Evolutionary conservation across 2,113 vertebrate genomes (phyloP).

Genomic region (Chlamydotis undulata): DNA sequence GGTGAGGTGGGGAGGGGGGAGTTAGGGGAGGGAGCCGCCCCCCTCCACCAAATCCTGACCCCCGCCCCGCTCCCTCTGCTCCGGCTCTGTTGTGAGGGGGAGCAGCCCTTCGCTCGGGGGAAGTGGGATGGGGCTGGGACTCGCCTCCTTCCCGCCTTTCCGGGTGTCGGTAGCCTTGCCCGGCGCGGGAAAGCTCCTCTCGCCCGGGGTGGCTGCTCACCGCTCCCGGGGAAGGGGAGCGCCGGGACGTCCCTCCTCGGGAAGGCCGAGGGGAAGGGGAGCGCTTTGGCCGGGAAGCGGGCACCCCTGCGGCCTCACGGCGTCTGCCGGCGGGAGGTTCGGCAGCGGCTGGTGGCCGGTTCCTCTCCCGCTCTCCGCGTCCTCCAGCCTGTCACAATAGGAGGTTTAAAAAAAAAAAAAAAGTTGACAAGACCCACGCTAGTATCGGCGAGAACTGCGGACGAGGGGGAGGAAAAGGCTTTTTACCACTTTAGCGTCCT

Average conservation of each 20-base stretch:
- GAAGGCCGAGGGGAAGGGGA: too few species aligned
- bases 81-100: neutral
- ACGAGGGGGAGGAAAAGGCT: too few species aligned
- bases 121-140: neutral
- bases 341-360: too few species aligned
- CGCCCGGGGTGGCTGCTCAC: neutral
- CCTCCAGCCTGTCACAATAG: neutral
- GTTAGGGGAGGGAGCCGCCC: neutral
- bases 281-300: neutral
- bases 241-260: neutral
- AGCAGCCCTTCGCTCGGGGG: neutral
- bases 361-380: neutral
- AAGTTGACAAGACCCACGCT: neutral
- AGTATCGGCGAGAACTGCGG: too few species aligned
- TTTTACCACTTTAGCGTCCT: neutral
- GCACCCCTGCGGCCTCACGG: neutral
- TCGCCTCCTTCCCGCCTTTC: neutral
- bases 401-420: neutral
- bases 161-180: neutral
- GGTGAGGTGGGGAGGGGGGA: neutral
- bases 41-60: neutral
- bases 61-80: neutral
- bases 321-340: neutral
- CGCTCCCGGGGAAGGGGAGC: neutral
- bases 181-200: neutral